phyloP scores from a whole-genome alignment of 1,140 invertebrate genomes.

The Drosophila bipectinata region DNA sequence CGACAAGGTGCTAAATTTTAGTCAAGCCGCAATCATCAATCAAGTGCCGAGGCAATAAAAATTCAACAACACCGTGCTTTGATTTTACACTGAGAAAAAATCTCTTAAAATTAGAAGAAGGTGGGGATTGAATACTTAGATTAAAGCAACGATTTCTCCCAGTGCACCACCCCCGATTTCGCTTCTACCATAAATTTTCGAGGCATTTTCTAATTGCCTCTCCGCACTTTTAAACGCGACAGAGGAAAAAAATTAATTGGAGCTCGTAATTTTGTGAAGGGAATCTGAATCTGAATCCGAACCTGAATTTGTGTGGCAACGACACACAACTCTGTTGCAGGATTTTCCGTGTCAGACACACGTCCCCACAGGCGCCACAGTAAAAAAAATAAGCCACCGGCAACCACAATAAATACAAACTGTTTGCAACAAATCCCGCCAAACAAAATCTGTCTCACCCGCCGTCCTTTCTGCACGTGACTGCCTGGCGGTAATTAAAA shows the following conservation, averaged over 20 bases:
- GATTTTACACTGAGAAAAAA: slow-evolving; percentile 36
- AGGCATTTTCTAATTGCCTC: slow-evolving; percentile 54
- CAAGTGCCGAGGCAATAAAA: slow-evolving; percentile 55
- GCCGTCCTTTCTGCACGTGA: slow-evolving; percentile 35
- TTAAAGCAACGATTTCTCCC: background rate
- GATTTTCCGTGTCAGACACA: slow-evolving; percentile 63
- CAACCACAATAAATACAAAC: slow-evolving; percentile 78
- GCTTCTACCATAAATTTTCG: slow-evolving; percentile 33
- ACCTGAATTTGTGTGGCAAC: slow-evolving; percentile 4
- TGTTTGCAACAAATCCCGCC: slow-evolving; percentile 49
- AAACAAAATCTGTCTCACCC: slow-evolving; percentile 38
- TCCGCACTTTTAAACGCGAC: slow-evolving; percentile 7
- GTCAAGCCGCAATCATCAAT: slow-evolving; percentile 68
- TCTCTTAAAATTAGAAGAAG: background rate
- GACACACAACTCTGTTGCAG: slow-evolving; percentile 30
- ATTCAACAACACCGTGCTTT: slow-evolving; percentile 37
- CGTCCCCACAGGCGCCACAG: slow-evolving; percentile 16
- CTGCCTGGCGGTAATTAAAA: slow-evolving; percentile 66
- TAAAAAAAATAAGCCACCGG: slow-evolving; percentile 30
- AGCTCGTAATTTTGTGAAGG: slow-evolving; percentile 34
- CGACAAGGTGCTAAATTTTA: slow-evolving; percentile 17
- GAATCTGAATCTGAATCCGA: slow-evolving; percentile 8
- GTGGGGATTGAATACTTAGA: background rate
- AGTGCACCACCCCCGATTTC: slow-evolving; percentile 7
- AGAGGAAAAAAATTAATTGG: slow-evolving; percentile 42